Base-by-base conservation (phyloP, 2,113 vertebrate genomes). In the Chionomys nivalis region DNA sequence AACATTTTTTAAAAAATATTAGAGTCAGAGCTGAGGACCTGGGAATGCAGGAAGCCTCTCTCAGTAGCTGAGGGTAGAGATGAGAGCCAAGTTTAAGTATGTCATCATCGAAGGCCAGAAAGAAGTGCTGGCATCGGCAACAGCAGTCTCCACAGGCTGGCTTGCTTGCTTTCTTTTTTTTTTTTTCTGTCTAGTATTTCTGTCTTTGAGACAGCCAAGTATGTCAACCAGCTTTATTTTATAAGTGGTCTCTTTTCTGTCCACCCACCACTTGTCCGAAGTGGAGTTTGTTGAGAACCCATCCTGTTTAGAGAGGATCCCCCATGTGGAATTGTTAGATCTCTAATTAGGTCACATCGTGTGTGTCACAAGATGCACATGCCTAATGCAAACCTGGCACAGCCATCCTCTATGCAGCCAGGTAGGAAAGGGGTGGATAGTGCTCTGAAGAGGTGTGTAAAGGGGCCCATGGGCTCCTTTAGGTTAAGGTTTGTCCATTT, bases 1-100 rank as follows among this genome's bases (percentile, higher is more conserved):
- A 24, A 83, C 19, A 78, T 92, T 95, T 95, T 95, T 95, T 55
- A 88, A 91, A 93, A 88, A 66, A 65, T 63, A 42, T 58, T 42
- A 75, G 52, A 75, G 19, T 31, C 36, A 31, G 49, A 73, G 26
- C 26, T 58, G 52, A 58, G 14, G n/a, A 26, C 12, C 26, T 75
- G n/a, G 13, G 33, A 87, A 87, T 33, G 23, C 19, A 36, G 44
- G 83, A 68, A 52, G 12, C 26, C 12, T 52, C 19, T 68, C 65
- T 70, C 21, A 44, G 4, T 52, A 12, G 44, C 21, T 24, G 66
- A 49, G 52, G 42, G 5, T 12, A 58, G 68, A 21, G 24, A 55
- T n/a, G 19, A 70, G 13, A 31, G 24, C 36, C 44, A 31, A 23
- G 24, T 55, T 72, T 73, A 39, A 55, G 68, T 73, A 36, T 21